A percentile compares a stretch with the other conserved stretches of the same genome.
phyloP scores from a whole-genome alignment of 2,113 vertebrate species.

The Perccottus glenii region DNA sequence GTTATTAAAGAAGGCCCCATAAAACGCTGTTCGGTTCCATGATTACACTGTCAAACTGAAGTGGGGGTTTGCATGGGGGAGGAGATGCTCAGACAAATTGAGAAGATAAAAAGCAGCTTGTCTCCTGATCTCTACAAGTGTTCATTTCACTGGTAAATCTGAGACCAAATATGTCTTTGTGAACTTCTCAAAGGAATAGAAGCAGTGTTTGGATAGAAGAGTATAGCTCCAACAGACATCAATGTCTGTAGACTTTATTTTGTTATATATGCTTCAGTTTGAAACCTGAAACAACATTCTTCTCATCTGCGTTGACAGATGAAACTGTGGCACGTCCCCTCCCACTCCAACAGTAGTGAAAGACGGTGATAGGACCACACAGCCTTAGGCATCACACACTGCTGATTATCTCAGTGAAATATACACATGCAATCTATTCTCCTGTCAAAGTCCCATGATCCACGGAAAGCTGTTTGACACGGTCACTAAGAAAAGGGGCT shows the following conservation, averaged over 20 bases:
- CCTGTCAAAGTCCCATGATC: slow-evolving; percentile 68
- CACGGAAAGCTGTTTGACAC: slow-evolving; percentile 60
- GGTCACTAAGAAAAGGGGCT: slow-evolving; percentile 65
- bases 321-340: slow-evolving; percentile 53
- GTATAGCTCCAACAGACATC: slow-evolving; percentile 25
- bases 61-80: slow-evolving; percentile 53
- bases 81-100: slow-evolving; percentile 47
- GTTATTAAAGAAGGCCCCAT: slow-evolving; percentile 75
- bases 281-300: slow-evolving; percentile 63
- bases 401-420: slow-evolving; percentile 56
- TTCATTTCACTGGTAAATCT: too few relatives aligned
- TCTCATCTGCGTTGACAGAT: slow-evolving; percentile 58
- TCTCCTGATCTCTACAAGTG: not conserved
- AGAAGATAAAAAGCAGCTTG: slow-evolving; percentile 36
- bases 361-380: slow-evolving; percentile 53
- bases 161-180: too few relatives aligned
- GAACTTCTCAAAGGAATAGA: too few relatives aligned
- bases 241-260: slow-evolving; percentile 52
- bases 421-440: slow-evolving; percentile 73
- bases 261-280: slow-evolving; percentile 38
- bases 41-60: slow-evolving; percentile 75
- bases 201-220: slow-evolving; percentile 22
- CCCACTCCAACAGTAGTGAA: slow-evolving; percentile 51
- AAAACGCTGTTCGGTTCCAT: slow-evolving; percentile 70
- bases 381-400: slow-evolving; percentile 53